Percentiles rank a stretch among this genome's conserved stretches.
phyloP scores from a whole-genome alignment of 2,113 vertebrate genomes.

The Leiothrix lutea region DNA sequence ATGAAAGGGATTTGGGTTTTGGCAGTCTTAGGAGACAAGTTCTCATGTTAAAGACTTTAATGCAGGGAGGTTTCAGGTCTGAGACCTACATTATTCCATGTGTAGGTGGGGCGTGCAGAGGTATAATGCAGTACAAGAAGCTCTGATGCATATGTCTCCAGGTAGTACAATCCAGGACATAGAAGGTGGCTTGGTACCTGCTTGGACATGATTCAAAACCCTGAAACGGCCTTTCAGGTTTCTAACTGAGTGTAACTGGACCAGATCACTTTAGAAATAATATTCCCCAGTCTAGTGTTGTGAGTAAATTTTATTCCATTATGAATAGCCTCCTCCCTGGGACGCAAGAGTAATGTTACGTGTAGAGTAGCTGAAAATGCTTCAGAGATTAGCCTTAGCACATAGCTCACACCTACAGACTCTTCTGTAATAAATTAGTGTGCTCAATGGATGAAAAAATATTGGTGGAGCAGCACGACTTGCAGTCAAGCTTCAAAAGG shows the following conservation, averaged over 20 bases:
- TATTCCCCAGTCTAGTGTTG: constrained; percentile 11
- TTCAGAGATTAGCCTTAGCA: constrained; percentile 48
- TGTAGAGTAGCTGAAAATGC: constrained; percentile 16
- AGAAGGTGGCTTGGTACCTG: not conserved
- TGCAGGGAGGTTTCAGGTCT: not conserved
- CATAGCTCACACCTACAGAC: constrained; percentile 37
- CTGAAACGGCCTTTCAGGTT: constrained; percentile 28
- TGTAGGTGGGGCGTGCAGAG: not conserved
- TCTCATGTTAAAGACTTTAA: not conserved
- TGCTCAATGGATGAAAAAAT: constrained; percentile 44
- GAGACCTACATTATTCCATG: rapidly evolving
- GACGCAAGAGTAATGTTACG: not conserved
- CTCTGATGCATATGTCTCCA: not conserved
- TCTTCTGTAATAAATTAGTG: constrained; percentile 37
- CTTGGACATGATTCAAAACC: constrained; percentile 18
- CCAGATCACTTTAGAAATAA: constrained; percentile 22
- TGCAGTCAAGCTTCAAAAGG: constrained; percentile 45
- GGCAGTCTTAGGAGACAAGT: not conserved
- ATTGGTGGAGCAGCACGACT: not conserved
- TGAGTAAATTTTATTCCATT: constrained; percentile 50
- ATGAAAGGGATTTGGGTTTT: not conserved
- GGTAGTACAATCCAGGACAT: not conserved
- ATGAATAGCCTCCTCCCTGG: constrained; percentile 26
- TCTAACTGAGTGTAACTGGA: constrained; percentile 29
- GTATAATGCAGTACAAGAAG: not conserved